These are phyloP conservation scores for Thamnaconus septentrionalis DNA, from an alignment of 2,113 vertebrate species.

Conservation along the genomic window DNA sequence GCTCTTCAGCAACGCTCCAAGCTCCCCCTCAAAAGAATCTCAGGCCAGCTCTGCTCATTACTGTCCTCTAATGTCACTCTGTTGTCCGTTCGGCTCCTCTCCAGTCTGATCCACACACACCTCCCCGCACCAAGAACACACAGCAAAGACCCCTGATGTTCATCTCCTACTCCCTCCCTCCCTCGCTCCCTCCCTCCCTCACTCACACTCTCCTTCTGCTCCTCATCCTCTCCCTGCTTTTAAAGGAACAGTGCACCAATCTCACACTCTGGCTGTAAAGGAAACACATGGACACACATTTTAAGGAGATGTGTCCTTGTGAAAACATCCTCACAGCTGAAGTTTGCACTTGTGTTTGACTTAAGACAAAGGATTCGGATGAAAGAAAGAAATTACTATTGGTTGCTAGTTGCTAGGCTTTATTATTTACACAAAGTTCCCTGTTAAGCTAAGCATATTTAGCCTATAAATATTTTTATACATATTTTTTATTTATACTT, in stretches of 20 bases:
- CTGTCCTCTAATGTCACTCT: slow-evolving; percentile 18
- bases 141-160: slow-evolving; percentile 1
- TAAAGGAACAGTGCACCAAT: slow-evolving; percentile 59
- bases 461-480: background rate
- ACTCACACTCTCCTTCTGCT: slow-evolving; percentile 14
- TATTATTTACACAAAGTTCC: too few relatives aligned
- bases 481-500: background rate
- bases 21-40: slow-evolving; percentile 37
- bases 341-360: too few relatives aligned
- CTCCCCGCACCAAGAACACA: slow-evolving; percentile 40
- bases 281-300: too few relatives aligned
- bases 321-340: too few relatives aligned
- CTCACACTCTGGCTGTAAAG: background rate
- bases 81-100: slow-evolving; percentile 1
- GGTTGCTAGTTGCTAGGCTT: too few relatives aligned
- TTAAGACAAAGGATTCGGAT: too few relatives aligned
- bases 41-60: slow-evolving; percentile 8
- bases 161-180: slow-evolving; percentile 46
- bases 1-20: slow-evolving; percentile 1
- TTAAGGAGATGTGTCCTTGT: too few relatives aligned
- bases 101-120: slow-evolving; percentile 27
- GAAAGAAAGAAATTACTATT: too few relatives aligned
- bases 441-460: background rate
- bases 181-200: slow-evolving; percentile 40
- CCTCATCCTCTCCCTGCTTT: slow-evolving; percentile 16